Base-by-base conservation (phyloP, 2,113 vertebrate species). In the Falco punctatus region DNA sequence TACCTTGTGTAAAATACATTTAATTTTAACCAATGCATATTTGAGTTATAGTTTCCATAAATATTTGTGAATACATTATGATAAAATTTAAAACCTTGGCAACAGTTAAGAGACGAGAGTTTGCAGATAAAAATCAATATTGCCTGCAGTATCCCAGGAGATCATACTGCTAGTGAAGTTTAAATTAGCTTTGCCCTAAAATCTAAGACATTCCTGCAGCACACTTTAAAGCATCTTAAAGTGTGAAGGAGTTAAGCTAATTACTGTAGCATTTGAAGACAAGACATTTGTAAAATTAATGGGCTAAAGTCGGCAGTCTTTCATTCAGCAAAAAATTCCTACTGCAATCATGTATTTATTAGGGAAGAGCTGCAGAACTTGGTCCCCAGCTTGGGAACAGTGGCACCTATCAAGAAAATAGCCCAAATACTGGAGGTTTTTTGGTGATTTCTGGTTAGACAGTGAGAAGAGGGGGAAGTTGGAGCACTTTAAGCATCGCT, bases 151-250 rank as follows among this genome's bases (percentile, higher is more conserved):
- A 92, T 97, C 96, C 96, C 96, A 92, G 87, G 97, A 94, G 97
- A 97, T 83, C 87, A 59, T 66, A 71, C 89, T 93, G 87, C 95
- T 88, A 93, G 92, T 95, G 96, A 97, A 97, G 96, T 97, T 97
- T 96, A 97, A 97, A 97, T 97, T 97, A 97, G 96, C 89, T 96
- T 94, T 97, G 87, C 96, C 84, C 91, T 97, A 91, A 96, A 97
- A 97, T 95, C 96, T 92, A 90, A 97, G 96, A 33, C 89, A 88
- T 96, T 97, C 91, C 96, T 97, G 87, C 81, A 97, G 81, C 95
- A 97, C 74, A 88, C 85, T 97, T 97, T 95, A 96, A 96, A 97
- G 92, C 84, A 90, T 94, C 89, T 92, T 97, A 83, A 96, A 97
- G 89, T 97, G 92, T 95, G 94, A 97, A 97, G 91, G 94, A 96